These are phyloP conservation scores for Triplophysa dalaica DNA, from an alignment of 2,113 vertebrate species.

Conservation along the genomic window DNA sequence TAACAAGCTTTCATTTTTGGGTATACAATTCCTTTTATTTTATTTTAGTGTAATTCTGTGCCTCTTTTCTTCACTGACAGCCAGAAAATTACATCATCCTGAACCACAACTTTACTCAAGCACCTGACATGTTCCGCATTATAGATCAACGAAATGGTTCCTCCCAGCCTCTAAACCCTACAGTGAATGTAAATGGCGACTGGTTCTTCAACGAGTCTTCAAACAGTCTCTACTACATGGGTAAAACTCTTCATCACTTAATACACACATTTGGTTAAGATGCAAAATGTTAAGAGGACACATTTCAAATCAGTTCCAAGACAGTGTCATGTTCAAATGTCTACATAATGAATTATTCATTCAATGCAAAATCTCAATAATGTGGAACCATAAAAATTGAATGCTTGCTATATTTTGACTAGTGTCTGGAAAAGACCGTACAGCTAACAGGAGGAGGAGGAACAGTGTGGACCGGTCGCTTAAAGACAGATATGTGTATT, in stretches of 20 bases:
- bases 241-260: conserved; percentile 63
- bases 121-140: conserved; percentile 73
- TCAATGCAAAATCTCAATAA: neutral
- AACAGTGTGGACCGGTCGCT: conserved; percentile 72
- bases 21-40: no score
- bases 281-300: no score
- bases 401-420: conserved; percentile 20
- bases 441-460: conserved; percentile 51
- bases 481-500: conserved; percentile 67
- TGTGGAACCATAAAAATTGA: neutral
- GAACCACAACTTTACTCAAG: conserved; percentile 83
- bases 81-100: conserved; percentile 77
- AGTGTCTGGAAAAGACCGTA: conserved; percentile 79
- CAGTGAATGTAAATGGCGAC: conserved; percentile 77
- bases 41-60: no score
- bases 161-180: conserved; percentile 63
- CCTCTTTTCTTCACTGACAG: conserved; percentile 41
- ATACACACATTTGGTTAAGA: neutral
- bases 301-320: neutral
- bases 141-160: conserved; percentile 76
- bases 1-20: no score
- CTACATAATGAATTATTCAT: neutral
- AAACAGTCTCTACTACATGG: conserved; percentile 77
- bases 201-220: conserved; percentile 78
- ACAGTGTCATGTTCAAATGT: no score